Conservation (phyloP, 1,140 invertebrate species). For the Thaumetopoea pityocampa region DNA sequence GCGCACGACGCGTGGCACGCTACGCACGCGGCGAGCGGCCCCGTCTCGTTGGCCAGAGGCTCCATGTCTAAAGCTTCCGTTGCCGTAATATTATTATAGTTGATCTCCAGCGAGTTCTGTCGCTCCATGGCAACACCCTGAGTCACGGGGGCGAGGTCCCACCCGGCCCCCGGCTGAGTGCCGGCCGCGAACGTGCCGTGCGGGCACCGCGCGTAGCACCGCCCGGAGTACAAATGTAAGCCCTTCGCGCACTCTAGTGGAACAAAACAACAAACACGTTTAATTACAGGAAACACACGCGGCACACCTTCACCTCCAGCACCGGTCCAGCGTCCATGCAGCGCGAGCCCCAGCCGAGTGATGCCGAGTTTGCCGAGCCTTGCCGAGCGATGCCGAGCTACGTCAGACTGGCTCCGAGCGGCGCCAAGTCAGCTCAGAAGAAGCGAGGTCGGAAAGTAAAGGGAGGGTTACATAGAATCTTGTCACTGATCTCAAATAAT, state of each 20-base stretch:
- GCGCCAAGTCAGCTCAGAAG: constrained; percentile 41
- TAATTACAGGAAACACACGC: constrained; percentile 43
- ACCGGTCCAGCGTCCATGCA: constrained; percentile 66
- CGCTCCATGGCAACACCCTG: constrained; percentile 41
- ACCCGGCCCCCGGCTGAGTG: constrained; percentile 50
- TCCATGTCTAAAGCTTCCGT: constrained; percentile 61
- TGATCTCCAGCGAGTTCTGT: constrained; percentile 24
- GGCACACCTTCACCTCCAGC: constrained; percentile 64
- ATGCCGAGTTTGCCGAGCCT: constrained; percentile 50
- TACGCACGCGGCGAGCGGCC: constrained; percentile 47
- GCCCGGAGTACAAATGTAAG: constrained; percentile 69
- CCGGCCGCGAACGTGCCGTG: constrained; percentile 60
- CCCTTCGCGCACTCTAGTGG: constrained; percentile 71
- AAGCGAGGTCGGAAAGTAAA: constrained; percentile 38
- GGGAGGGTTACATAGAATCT: constrained; percentile 59
- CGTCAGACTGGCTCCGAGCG: constrained; percentile 40
- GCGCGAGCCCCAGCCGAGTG: constrained; percentile 47
- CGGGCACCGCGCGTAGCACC: constrained; percentile 60
- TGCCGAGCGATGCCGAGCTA: constrained; percentile 51
- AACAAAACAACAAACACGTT: constrained; percentile 62
- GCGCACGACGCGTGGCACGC: constrained; percentile 66
- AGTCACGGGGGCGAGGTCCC: constrained; percentile 50
- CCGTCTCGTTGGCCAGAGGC: constrained; percentile 28
- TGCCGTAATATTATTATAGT: constrained; percentile 28
- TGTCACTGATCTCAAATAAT: constrained; percentile 74